Conservation (phyloP, 2,888 invertebrate genomes). For the Rhagophthalmus giganteus region DNA sequence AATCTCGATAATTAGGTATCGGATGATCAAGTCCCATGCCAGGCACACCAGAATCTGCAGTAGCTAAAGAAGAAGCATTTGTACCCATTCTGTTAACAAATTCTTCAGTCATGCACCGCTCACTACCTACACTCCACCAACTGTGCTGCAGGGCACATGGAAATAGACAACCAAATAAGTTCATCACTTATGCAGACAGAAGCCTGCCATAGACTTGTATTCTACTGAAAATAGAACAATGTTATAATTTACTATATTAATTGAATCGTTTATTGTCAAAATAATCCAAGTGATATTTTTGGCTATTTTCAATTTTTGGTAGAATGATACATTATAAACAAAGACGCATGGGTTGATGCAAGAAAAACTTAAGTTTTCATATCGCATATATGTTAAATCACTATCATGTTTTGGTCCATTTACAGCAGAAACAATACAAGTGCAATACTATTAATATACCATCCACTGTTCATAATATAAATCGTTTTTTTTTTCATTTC, state of each 20-base stretch:
- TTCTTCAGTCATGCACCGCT: slow-evolving; percentile 53
- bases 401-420: neutral
- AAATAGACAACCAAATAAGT: slow-evolving; percentile 62
- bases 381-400: neutral
- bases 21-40: slow-evolving; percentile 43
- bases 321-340: neutral
- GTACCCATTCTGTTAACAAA: slow-evolving; percentile 55
- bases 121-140: slow-evolving; percentile 54
- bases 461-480: too few relatives aligned
- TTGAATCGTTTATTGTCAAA: neutral
- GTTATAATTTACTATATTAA: too few relatives aligned
- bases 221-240: slow-evolving; percentile 12
- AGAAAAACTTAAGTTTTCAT: too few relatives aligned
- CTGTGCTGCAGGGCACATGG: slow-evolving; percentile 63
- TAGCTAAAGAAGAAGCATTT: slow-evolving; percentile 52
- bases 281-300: neutral
- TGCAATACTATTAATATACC: too few relatives aligned
- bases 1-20: slow-evolving; percentile 47
- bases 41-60: slow-evolving; percentile 44
- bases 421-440: too few relatives aligned
- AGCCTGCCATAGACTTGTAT: slow-evolving; percentile 42
- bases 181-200: slow-evolving; percentile 64
- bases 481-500: too few relatives aligned
- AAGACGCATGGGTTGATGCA: too few relatives aligned
- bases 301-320: too few relatives aligned